phyloP scores from a whole-genome alignment of 2,113 vertebrate species.

The Phyllopteryx taeniolatus region DNA sequence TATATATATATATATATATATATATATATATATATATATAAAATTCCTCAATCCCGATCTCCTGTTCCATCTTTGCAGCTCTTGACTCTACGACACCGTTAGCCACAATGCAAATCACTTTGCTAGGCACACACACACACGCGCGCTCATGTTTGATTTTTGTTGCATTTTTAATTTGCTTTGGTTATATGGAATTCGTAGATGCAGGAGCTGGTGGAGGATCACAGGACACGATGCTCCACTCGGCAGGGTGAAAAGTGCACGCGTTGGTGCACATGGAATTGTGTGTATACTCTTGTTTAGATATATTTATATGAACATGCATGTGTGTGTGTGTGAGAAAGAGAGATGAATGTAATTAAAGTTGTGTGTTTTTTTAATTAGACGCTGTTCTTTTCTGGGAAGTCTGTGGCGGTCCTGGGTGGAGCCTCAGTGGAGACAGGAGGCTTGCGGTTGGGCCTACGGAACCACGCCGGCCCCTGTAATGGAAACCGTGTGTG shows the following conservation, averaged over 20 bases:
- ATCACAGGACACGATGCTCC: not conserved
- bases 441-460: slow-evolving; percentile 67
- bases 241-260: not conserved
- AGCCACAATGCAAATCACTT: too few species aligned
- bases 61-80: too few species aligned
- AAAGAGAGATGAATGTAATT: slow-evolving; percentile 3
- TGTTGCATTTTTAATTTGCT: not conserved
- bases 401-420: slow-evolving; percentile 69
- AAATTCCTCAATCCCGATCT: too few species aligned
- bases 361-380: slow-evolving; percentile 48
- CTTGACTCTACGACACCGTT: too few species aligned
- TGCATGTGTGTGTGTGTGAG: slow-evolving; percentile 25
- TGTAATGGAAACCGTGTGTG: slow-evolving; percentile 75
- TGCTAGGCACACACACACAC: too few species aligned
- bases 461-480: slow-evolving; percentile 51
- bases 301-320: slow-evolving; percentile 20
- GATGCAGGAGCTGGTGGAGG: not conserved
- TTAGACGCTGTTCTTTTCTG: slow-evolving; percentile 72
- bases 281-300: slow-evolving; percentile 60
- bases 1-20: too few species aligned
- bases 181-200: not conserved
- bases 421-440: slow-evolving; percentile 71
- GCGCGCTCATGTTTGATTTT: not conserved
- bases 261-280: slow-evolving; percentile 11
- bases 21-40: too few species aligned